Evolutionary conservation across 2,888 invertebrate species (phyloP).

Genomic region (Sphaerophoria rueppellii): DNA sequence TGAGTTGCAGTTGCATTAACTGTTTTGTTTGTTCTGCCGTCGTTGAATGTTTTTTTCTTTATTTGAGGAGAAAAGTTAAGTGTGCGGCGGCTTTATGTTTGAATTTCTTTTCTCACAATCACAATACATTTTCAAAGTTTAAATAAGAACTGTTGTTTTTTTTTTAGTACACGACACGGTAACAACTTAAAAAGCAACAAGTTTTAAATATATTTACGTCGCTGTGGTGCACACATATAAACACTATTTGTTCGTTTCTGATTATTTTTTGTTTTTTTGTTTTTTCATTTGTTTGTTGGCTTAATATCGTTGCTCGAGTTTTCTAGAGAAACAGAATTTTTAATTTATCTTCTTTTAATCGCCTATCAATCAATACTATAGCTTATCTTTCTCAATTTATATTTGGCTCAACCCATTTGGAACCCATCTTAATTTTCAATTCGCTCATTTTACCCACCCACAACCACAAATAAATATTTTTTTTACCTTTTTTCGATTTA

Average conservation of each 20-base stretch:
- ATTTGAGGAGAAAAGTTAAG: neutral
- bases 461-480: too few relatives aligned
- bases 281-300: conserved; percentile 1
- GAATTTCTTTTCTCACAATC: conserved; percentile 9
- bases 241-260: conserved; percentile 8
- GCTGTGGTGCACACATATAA: conserved; percentile 6
- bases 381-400: too few relatives aligned
- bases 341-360: neutral
- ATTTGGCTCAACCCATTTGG: too few relatives aligned
- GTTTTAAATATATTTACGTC: neutral
- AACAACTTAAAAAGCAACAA: neutral
- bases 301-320: neutral
- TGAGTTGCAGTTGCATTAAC: neutral
- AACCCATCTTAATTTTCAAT: too few relatives aligned
- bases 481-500: too few relatives aligned
- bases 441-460: too few relatives aligned
- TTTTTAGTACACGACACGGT: neutral
- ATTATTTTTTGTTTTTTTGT: too few relatives aligned
- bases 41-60: neutral
- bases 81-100: neutral
- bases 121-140: conserved; percentile 16
- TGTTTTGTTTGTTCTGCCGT: neutral
- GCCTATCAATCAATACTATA: too few relatives aligned
- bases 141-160: conserved; percentile 7
- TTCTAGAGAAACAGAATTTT: conserved; percentile 18